A percentile compares a stretch with the other conserved stretches of the same genome.
phyloP scores from a whole-genome alignment of 2,888 invertebrate genomes.

The Sphaerophoria rueppellii region DNA sequence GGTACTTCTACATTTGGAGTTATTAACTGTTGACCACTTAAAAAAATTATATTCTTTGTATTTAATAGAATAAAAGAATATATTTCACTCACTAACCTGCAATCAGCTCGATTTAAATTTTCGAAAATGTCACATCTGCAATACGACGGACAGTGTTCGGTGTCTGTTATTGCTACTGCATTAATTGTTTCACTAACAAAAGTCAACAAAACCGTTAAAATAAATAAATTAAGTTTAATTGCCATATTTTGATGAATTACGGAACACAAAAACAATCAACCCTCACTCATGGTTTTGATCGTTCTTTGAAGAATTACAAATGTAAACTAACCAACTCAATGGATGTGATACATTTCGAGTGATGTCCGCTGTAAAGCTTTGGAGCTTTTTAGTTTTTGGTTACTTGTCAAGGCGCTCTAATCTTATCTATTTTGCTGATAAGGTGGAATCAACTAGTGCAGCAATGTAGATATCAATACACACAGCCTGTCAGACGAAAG shows the following conservation, averaged over 20 bases:
- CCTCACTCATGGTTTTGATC: background rate
- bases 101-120: constrained; percentile 79
- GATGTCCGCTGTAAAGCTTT: background rate
- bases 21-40: constrained; percentile 84
- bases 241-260: constrained; percentile 34
- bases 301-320: constrained; percentile 28
- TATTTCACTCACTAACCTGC: constrained; percentile 79
- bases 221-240: constrained; percentile 11
- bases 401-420: constrained; percentile 32
- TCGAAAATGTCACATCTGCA: constrained; percentile 79
- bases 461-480: background rate
- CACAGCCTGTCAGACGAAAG: background rate
- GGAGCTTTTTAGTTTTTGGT: constrained; percentile 26
- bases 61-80: background rate
- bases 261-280: constrained; percentile 31
- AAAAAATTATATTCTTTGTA: background rate
- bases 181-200: constrained; percentile 15
- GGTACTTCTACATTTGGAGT: constrained; percentile 85
- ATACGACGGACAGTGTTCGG: constrained; percentile 77
- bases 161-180: constrained; percentile 21
- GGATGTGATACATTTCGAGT: background rate
- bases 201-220: constrained; percentile 4
- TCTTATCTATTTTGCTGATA: constrained; percentile 49
- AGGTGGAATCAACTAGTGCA: constrained; percentile 10
- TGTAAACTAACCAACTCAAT: constrained; percentile 30